Evolutionary conservation across 2,113 vertebrate genomes (phyloP).

Genomic region (Lasiurus cinereus): DNA sequence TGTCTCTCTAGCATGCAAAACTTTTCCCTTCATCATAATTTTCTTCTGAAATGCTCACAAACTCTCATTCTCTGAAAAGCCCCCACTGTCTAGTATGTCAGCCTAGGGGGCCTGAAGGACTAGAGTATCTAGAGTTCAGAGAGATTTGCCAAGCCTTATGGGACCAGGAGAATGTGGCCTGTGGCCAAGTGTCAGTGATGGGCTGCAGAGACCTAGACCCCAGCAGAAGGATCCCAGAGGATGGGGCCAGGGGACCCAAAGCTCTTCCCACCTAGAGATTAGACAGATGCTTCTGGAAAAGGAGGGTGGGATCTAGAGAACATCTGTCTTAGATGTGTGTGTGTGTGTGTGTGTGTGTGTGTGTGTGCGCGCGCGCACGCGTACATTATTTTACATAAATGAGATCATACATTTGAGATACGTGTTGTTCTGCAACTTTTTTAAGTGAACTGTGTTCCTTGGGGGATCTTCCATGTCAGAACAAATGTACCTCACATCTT

Average conservation of each 20-base stretch:
- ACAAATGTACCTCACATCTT: not conserved
- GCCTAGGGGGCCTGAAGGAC: not conserved
- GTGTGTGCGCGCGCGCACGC: not conserved
- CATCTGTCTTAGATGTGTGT: not conserved
- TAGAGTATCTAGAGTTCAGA: not conserved
- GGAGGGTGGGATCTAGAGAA: not conserved
- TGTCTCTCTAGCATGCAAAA: not conserved
- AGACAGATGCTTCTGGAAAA: not conserved
- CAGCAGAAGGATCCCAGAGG: not conserved
- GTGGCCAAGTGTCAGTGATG: not conserved
- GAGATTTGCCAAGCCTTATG: not conserved
- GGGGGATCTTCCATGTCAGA: not conserved
- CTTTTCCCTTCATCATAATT: constrained; percentile 12
- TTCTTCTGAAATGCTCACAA: constrained; percentile 12
- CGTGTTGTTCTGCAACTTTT: not conserved
- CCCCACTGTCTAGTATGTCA: not conserved
- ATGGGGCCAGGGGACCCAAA: not conserved
- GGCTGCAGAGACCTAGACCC: not conserved
- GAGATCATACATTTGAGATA: not conserved
- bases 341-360: not conserved
- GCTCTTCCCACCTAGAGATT: not conserved
- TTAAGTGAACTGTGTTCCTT: constrained; percentile 1
- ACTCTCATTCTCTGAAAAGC: not conserved
- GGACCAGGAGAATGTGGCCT: not conserved
- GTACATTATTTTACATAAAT: not conserved